Evolutionary conservation across 2,797 vertebrate genomes (phyloP).

Genomic region (Hippoglossus hippoglossus): DNA sequence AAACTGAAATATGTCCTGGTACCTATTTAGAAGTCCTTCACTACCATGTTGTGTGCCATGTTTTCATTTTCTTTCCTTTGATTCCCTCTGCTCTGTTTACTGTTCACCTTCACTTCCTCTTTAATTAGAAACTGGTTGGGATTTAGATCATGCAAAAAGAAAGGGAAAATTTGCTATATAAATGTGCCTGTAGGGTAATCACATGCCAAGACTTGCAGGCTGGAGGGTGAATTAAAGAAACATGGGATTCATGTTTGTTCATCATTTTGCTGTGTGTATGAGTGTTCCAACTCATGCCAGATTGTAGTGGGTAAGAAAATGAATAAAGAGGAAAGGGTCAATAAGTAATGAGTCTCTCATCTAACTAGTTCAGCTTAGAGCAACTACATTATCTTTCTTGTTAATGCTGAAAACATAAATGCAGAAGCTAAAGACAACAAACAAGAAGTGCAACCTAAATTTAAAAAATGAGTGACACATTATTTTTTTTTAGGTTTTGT

Average conservation of each 20-base stretch:
- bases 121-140: constrained; percentile 54
- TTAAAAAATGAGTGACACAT: neutral
- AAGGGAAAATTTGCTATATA: constrained; percentile 44
- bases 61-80: constrained; percentile 43
- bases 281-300: neutral
- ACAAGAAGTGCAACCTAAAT: neutral
- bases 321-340: constrained; percentile 2
- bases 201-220: constrained; percentile 30
- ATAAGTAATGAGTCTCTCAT: neutral
- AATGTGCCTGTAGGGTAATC: constrained; percentile 30
- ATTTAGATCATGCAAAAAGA: constrained; percentile 60
- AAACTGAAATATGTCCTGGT: constrained; percentile 5
- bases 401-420: neutral
- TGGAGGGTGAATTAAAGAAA: constrained; percentile 14
- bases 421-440: neutral
- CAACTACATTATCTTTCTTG: neutral
- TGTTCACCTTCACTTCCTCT: constrained; percentile 61
- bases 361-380: neutral
- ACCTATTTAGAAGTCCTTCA: constrained; percentile 26
- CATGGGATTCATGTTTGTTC: constrained; percentile 15
- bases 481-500: neutral
- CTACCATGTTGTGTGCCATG: constrained; percentile 29
- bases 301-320: constrained; percentile 4
- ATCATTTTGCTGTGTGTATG: constrained; percentile 8
- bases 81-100: constrained; percentile 58